These are phyloP conservation scores for Porites rus DNA, from an alignment of 92 coral and sea anemone species.

Conservation along the genomic window DNA sequence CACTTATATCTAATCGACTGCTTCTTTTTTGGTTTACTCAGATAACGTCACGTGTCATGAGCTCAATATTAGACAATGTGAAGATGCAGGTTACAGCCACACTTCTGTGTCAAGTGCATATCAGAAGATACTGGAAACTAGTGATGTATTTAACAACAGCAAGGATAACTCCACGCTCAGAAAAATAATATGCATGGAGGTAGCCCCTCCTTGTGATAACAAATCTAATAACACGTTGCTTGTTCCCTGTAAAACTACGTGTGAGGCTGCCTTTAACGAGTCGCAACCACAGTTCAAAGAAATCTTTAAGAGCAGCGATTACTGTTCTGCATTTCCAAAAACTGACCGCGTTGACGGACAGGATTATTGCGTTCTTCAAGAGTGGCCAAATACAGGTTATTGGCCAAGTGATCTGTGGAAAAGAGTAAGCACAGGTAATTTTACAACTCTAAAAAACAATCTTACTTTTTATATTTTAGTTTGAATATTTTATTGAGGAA, in stretches of 20 bases:
- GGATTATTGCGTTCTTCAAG: neutral
- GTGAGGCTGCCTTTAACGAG: slow-evolving; percentile 28
- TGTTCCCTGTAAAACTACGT: slow-evolving; percentile 34
- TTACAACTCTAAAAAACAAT: too few relatives aligned
- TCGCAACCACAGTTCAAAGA: slow-evolving; percentile 1
- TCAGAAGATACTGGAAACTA: slow-evolving; percentile 8
- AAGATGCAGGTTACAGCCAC: slow-evolving; percentile 13
- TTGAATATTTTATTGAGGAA: too few relatives aligned
- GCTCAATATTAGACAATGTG: slow-evolving; percentile 5
- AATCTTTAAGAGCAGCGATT: neutral
- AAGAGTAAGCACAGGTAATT: slow-evolving; percentile 8
- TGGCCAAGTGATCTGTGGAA: slow-evolving; percentile 47
- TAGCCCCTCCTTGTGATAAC: slow-evolving; percentile 42
- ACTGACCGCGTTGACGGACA: neutral
- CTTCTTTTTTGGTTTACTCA: neutral
- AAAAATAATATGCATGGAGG: slow-evolving; percentile 36
- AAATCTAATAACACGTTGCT: neutral
- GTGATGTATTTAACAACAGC: neutral
- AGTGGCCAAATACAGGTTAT: slow-evolving; percentile 28
- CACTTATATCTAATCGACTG: neutral
- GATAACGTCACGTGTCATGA: slow-evolving; percentile 11
- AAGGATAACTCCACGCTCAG: slow-evolving; percentile 17
- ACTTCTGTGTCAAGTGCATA: slow-evolving; percentile 25
- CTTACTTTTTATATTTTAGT: too few relatives aligned
- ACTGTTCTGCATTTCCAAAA: slow-evolving; percentile 27